Evolutionary conservation across 2,797 vertebrate genomes (phyloP).

Genomic region (Clarias laeviceps): DNA sequence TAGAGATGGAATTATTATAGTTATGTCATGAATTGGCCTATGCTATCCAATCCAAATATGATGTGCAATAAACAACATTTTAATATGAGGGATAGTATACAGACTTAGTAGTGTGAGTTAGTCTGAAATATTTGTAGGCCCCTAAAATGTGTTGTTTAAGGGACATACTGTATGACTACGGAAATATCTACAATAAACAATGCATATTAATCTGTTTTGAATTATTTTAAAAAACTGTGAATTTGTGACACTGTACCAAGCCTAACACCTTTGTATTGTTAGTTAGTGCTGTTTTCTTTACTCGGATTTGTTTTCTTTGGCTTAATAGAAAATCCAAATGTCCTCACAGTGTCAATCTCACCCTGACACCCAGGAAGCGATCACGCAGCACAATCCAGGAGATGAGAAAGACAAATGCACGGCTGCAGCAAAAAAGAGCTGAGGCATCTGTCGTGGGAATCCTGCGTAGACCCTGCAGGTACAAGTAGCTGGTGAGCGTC

Average conservation of each 20-base stretch:
- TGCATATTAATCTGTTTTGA: background rate
- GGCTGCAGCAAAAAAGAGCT: constrained; percentile 98
- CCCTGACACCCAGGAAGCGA: constrained; percentile 98
- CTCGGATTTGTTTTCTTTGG: background rate
- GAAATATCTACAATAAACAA: background rate
- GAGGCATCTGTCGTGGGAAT: constrained; percentile 96
- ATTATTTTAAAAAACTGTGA: background rate
- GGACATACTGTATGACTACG: background rate
- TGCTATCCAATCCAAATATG: background rate
- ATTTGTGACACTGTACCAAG: background rate
- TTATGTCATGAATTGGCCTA: background rate
- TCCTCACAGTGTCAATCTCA: constrained; percentile 70
- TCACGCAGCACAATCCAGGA: constrained; percentile 98
- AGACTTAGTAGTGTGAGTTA: background rate
- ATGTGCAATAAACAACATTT: background rate
- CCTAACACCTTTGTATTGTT: background rate
- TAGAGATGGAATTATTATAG: background rate
- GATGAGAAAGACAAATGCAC: constrained; percentile 97
- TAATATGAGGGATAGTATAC: background rate
- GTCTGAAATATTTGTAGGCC: background rate
- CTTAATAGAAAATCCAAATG: constrained; percentile 6
- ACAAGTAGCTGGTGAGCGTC: constrained; percentile 99
- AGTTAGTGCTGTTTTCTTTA: background rate
- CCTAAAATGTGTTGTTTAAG: background rate
- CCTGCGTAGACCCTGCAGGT: constrained; percentile 97